Evolutionary conservation across 2,888 invertebrate genomes (phyloP).

Genomic region (Coelinius sp.): DNA sequence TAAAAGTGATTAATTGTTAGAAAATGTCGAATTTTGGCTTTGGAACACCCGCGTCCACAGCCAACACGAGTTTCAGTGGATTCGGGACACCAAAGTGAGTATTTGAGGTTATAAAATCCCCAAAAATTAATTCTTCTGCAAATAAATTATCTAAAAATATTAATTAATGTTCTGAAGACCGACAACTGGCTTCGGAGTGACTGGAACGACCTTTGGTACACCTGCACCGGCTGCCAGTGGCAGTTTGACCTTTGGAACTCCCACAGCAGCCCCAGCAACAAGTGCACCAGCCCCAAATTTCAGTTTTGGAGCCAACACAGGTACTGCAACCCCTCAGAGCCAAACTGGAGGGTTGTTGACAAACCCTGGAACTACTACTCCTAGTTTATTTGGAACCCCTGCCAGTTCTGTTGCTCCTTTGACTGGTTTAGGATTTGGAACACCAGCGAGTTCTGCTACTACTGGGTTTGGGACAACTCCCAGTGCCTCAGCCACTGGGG

Average conservation of each 20-base stretch:
- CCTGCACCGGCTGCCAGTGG: conserved; percentile 53
- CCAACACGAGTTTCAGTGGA: conserved; percentile 53
- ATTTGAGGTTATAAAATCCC: conserved; percentile 45
- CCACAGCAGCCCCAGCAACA: conserved; percentile 47
- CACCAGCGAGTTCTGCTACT: conserved; percentile 56
- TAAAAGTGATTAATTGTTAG: not conserved
- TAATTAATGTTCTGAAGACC: conserved; percentile 45
- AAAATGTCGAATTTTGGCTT: conserved; percentile 62
- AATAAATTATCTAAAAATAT: not conserved
- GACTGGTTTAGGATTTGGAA: conserved; percentile 55
- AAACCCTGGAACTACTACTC: conserved; percentile 54
- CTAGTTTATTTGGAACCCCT: conserved; percentile 42
- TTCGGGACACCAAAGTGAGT: conserved; percentile 61
- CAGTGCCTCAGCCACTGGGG: conserved; percentile 51
- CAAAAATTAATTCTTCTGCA: not conserved
- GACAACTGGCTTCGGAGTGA: conserved; percentile 52
- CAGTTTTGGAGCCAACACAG: conserved; percentile 51
- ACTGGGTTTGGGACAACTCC: conserved; percentile 65
- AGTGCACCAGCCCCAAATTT: conserved; percentile 51
- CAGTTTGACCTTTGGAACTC: conserved; percentile 62
- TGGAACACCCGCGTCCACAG: conserved; percentile 57
- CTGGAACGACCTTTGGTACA: conserved; percentile 53
- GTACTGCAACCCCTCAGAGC: conserved; percentile 34
- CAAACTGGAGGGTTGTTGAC: conserved; percentile 46
- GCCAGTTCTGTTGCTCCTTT: conserved; percentile 58